Conservation (phyloP, 2,888 invertebrate genomes). For the Drosophila histrio region DNA sequence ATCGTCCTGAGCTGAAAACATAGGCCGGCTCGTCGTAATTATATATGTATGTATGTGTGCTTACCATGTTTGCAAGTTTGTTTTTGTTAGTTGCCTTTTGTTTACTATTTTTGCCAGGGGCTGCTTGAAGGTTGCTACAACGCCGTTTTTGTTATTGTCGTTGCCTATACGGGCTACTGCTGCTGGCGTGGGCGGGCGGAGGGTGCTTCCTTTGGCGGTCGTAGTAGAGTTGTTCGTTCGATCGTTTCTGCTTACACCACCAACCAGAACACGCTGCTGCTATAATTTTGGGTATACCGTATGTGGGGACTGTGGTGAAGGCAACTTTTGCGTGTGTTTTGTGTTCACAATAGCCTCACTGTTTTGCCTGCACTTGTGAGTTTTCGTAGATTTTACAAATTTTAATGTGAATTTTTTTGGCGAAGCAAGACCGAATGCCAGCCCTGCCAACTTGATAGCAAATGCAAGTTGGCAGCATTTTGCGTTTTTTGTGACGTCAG, state of each 20-base stretch:
- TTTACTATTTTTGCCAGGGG: slow-evolving; percentile 42
- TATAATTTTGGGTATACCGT: slow-evolving; percentile 16
- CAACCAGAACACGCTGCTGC: slow-evolving; percentile 31
- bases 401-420: slow-evolving; percentile 59
- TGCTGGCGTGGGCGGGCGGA: slow-evolving; percentile 52
- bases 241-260: slow-evolving; percentile 64
- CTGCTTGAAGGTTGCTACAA: slow-evolving; percentile 36
- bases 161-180: slow-evolving; percentile 34
- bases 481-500: slow-evolving; percentile 44
- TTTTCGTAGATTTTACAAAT: slow-evolving; percentile 66
- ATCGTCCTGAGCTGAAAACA: slow-evolving; percentile 17
- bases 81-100: slow-evolving; percentile 39
- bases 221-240: slow-evolving; percentile 50
- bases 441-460: slow-evolving; percentile 52
- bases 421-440: slow-evolving; percentile 59
- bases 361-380: slow-evolving; percentile 63
- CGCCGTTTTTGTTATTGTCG: slow-evolving; percentile 47
- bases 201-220: slow-evolving; percentile 69
- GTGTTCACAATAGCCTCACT: slow-evolving; percentile 44
- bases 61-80: slow-evolving; percentile 60
- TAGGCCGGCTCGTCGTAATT: slow-evolving; percentile 29
- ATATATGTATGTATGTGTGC: slow-evolving; percentile 20
- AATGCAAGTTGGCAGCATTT: slow-evolving; percentile 33
- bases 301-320: slow-evolving; percentile 12
- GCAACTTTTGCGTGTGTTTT: slow-evolving; percentile 30